Evolutionary conservation across 2,888 invertebrate species (phyloP), one percentile per base, ranked within the genome.

Genomic region (Lycia hirtaria): DNA sequence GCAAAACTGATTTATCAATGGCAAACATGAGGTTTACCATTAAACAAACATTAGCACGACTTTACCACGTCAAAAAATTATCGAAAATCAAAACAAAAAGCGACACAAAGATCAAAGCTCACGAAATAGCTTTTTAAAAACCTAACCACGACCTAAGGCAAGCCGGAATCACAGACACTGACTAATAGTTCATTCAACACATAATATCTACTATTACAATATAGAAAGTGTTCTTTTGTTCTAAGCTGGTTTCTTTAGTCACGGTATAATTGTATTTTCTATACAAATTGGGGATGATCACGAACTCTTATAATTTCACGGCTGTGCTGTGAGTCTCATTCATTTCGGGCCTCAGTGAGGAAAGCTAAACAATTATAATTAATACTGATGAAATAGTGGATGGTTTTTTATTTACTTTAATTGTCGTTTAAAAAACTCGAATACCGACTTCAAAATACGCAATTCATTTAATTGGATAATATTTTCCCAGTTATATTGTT

Each of bases 301-400:
- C 43, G 55, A 35, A 53, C 44, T 49, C 35, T n/a, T 47, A 45
- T 53, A 37, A 62, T 67, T 64, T 67, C 50, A 66, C 59, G 62
- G 47, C 51, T n/a, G n/a, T n/a, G n/a, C n/a, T n/a, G n/a, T n/a
- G n/a, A n/a, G n/a, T n/a, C n/a, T n/a, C n/a, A n/a, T n/a, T n/a
- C 7, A 38, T 9, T 22, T 10, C n/a, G 22, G 19, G 20, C 37
- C 28, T 52, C 44, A 28, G 24, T 26, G 14, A 51, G 9, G 33
- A 53, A 44, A 45, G 37, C 35, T 37, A 52, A 52, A 44, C 19
- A 35, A 32, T 37, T 10, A 41, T 9, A 22, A 37, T 40, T 30
- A 50, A 32, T 22, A 17, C 5, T 17, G 24, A 20, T 32, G 40
- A 40, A 30, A 40, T 22, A 40, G 22, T 7, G 14, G 14, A 14